Base-by-base conservation (phyloP, 2,888 invertebrate genomes). In the Drosophila trichaetosa region DNA sequence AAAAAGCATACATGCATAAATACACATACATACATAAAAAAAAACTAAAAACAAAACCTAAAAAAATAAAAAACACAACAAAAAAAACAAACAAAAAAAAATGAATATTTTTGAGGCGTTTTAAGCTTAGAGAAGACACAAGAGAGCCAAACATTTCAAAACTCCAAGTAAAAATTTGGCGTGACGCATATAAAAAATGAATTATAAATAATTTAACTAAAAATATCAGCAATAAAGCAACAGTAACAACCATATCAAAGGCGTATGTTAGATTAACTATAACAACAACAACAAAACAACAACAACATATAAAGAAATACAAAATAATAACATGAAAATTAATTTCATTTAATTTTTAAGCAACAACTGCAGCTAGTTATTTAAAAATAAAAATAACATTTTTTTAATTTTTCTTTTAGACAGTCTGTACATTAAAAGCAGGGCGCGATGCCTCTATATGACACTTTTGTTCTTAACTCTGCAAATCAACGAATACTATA, bases 211-310 rank as follows among this genome's bases (percentile, higher is more conserved):
- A 61, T 62, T 71, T 53, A 61, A 74, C 69, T 54, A 54, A 72
- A 69, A 63, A 91, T 91, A 91, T 91, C 91, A 91, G 91, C 91
- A 91, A 91, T 91, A 91, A 91, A 87, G 91, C 91, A 89, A 90
- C 85, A 89, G 89, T 90, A 89, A 90, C 89, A 91, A 91, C 91
- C 91, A 91, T 91, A 91, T 91, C 91, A 91, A 91, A 87, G 87
- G 85, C 87, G 85, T 89, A 89, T 89, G 84, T 88, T 90, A 89
- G 82, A 90, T 89, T 88, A 83, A 86, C 82, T 79, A 87, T 84
- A 84, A 83, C 46, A 46, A 46, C 6, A 46, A 42, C 42, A 46
- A 46, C 2, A 46, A 46, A 38, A 38, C 3, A 38, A n/a, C 61
- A 79, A 38, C 67, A 78, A 73, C 56, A 54, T 66, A 75, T 54